These are phyloP conservation scores for Hydrocynus forskahlii DNA, from an alignment of 2,797 vertebrate species.

Conservation along the genomic window DNA sequence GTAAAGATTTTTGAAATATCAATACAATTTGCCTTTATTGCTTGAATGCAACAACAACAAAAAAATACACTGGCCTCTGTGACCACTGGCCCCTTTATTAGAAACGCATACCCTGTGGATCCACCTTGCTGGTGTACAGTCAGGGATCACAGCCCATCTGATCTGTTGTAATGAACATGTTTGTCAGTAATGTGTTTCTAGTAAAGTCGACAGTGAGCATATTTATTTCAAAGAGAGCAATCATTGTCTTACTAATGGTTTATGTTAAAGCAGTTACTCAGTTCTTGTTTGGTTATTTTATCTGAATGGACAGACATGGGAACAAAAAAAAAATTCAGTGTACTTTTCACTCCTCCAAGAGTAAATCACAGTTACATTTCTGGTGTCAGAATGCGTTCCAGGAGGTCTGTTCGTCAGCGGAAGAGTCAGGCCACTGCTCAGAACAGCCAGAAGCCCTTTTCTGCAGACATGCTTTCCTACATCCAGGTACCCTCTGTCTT, in stretches of 20 bases:
- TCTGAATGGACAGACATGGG: background rate
- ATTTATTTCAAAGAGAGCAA: background rate
- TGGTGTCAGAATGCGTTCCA: constrained; percentile 55
- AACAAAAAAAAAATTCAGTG: background rate
- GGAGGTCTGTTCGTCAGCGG: constrained; percentile 70
- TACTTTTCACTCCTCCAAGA: constrained; percentile 3
- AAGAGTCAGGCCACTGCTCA: constrained; percentile 69
- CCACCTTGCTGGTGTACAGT: too few relatives aligned
- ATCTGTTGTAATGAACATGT: too few relatives aligned
- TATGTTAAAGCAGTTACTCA: background rate
- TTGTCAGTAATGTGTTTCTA: too few relatives aligned
- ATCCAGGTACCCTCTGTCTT: constrained; percentile 76
- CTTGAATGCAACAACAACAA: too few relatives aligned
- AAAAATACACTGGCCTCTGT: too few relatives aligned
- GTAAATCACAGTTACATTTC: constrained; percentile 44
- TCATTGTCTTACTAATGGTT: background rate
- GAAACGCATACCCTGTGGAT: too few relatives aligned
- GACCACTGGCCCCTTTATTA: too few relatives aligned
- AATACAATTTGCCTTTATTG: too few relatives aligned
- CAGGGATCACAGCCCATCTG: too few relatives aligned
- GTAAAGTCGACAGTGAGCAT: background rate
- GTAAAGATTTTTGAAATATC: too few relatives aligned
- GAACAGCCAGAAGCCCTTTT: constrained; percentile 82
- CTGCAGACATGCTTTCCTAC: constrained; percentile 83
- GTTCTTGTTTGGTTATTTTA: background rate